Percentiles rank a stretch among this genome's conserved stretches.
Evolutionary conservation across 2,113 vertebrate species (phyloP).

Genomic region (Onychorhynchus coronatus): DNA sequence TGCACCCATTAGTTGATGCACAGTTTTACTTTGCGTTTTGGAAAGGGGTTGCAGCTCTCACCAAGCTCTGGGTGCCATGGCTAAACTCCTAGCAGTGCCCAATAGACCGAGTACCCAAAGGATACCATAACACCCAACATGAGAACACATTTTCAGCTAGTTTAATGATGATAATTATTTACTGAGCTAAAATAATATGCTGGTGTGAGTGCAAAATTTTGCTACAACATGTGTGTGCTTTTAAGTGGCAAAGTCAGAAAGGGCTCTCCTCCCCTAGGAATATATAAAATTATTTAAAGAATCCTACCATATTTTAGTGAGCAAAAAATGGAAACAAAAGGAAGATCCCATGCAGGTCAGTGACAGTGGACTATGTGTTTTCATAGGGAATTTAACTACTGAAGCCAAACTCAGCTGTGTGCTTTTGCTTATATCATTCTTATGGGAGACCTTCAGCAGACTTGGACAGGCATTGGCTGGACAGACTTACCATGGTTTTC

Average conservation of each 20-base stretch:
- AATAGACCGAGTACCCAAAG: neutral
- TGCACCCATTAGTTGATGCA: neutral
- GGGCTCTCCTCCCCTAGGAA: neutral
- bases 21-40: neutral
- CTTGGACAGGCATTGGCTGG: no score
- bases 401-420: neutral
- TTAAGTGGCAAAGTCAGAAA: neutral
- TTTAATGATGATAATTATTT: neutral
- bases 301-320: neutral
- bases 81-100: neutral
- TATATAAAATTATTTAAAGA: neutral
- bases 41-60: neutral
- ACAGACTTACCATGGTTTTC: neutral
- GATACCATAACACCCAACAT: accelerated
- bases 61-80: accelerated
- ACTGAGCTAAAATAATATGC: neutral
- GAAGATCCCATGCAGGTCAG: neutral
- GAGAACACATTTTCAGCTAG: neutral
- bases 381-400: neutral
- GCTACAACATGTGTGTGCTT: accelerated
- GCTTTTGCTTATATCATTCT: neutral
- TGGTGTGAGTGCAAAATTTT: neutral
- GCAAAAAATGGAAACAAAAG: neutral
- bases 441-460: neutral
- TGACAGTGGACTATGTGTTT: neutral